Conservation (phyloP, 2,797 vertebrate species). For the Heterohyrax brucei region DNA sequence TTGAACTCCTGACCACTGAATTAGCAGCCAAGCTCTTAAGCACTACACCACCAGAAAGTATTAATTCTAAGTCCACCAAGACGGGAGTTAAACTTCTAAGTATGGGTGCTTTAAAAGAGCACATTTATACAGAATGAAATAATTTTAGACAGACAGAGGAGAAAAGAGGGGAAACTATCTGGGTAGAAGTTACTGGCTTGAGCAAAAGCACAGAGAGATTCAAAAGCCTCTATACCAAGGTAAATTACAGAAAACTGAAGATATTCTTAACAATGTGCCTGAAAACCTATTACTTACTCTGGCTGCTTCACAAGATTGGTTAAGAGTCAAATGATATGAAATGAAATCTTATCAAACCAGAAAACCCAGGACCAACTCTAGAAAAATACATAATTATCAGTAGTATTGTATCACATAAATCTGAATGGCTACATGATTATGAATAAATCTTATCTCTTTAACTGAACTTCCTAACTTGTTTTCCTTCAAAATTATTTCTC, state of each 20-base stretch:
- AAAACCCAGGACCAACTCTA: constrained; percentile 31
- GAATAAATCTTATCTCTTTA: neutral
- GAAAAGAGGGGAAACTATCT: neutral
- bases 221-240: neutral
- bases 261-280: neutral
- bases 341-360: neutral
- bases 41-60: too few species aligned
- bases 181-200: neutral
- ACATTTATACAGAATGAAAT: neutral
- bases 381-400: neutral
- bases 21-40: too few species aligned
- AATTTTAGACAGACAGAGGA: neutral
- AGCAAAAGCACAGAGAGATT: neutral
- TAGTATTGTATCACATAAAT: neutral
- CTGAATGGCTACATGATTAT: neutral
- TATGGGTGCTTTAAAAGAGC: neutral
- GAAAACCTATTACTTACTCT: neutral
- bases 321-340: neutral
- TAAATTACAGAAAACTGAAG: neutral
- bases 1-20: too few species aligned
- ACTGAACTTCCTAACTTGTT: neutral
- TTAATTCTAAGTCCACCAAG: neutral
- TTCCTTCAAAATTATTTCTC: constrained; percentile 52
- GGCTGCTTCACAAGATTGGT: neutral
- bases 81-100: neutral